Evolutionary conservation across 2,888 invertebrate species (phyloP).

Genomic region (Lissocephala sabroskyi): DNA sequence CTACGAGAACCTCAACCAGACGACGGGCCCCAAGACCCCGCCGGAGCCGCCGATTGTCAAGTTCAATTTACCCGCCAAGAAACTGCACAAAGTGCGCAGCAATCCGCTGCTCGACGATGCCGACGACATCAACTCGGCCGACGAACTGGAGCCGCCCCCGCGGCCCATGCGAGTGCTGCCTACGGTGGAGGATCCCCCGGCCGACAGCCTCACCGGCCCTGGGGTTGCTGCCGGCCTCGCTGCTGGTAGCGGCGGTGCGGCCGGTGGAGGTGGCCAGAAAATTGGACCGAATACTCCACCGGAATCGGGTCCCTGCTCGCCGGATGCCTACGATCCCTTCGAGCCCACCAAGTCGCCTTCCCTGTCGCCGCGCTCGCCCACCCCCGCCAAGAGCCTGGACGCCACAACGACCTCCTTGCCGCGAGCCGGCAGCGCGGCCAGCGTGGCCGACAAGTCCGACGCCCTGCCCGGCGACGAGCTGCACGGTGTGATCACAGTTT

Average conservation of each 20-base stretch:
- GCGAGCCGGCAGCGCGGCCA: background rate
- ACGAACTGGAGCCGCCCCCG: constrained; percentile 44
- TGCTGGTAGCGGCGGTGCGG: too few species aligned
- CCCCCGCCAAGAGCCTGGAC: constrained; percentile 53
- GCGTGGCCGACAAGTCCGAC: constrained; percentile 25
- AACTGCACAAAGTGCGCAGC: constrained; percentile 75
- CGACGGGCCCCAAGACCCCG: constrained; percentile 81
- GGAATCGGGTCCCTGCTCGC: constrained; percentile 80
- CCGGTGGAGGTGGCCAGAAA: constrained; percentile 69
- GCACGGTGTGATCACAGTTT: constrained; percentile 8
- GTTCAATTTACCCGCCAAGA: constrained; percentile 76
- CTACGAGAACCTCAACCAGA: constrained; percentile 69
- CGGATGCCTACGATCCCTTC: constrained; percentile 92
- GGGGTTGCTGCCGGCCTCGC: too few species aligned
- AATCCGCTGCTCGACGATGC: constrained; percentile 77
- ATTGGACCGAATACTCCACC: constrained; percentile 84
- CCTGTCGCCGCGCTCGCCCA: constrained; percentile 69
- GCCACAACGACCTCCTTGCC: constrained; percentile 21
- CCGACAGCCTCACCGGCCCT: background rate
- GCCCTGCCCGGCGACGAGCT: constrained; percentile 25
- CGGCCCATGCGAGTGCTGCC: constrained; percentile 37
- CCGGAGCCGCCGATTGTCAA: constrained; percentile 79
- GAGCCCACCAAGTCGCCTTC: constrained; percentile 87
- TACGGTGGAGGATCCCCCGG: constrained; percentile 59
- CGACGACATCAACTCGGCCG: constrained; percentile 54